Percentiles rank a stretch among this genome's conserved stretches.
Evolutionary conservation across 2,113 vertebrate species (phyloP).

Genomic region (Tor tambroides): DNA sequence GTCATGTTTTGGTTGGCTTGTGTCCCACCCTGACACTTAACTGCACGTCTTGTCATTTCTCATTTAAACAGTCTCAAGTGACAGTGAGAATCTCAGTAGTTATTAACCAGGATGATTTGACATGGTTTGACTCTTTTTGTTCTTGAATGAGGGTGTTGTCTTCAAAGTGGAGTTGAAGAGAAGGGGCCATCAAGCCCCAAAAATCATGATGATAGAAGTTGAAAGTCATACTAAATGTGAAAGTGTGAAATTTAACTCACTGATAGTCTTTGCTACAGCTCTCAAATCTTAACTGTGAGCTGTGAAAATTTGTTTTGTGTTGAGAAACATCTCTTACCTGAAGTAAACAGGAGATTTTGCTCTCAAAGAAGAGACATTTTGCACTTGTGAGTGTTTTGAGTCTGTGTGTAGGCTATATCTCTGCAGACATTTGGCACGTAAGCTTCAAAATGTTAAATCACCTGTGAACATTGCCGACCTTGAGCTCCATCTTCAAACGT

Average conservation of each 20-base stretch:
- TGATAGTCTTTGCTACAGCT: background rate
- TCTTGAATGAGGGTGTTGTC: background rate
- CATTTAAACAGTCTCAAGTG: background rate
- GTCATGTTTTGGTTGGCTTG: conserved; percentile 3
- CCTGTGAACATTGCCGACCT: background rate
- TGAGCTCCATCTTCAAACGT: conserved; percentile 37
- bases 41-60: background rate
- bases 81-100: background rate
- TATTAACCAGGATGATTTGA: conserved; percentile 15
- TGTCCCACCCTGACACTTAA: background rate
- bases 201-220: background rate
- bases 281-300: background rate
- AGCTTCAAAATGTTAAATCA: conserved; percentile 44
- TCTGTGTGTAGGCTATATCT: background rate
- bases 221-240: background rate
- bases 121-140: background rate
- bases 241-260: background rate
- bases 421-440: conserved; percentile 24
- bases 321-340: background rate
- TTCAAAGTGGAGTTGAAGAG: background rate
- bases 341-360: conserved; percentile 6
- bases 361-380: conserved; percentile 50
- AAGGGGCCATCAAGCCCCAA: background rate
- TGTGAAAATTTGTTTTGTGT: background rate
- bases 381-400: conserved; percentile 30